Percentiles rank a stretch among this genome's conserved stretches.
These are phyloP conservation scores for Andrena hattorfiana DNA, from an alignment of 2,888 invertebrate species.

Conservation along the genomic window DNA sequence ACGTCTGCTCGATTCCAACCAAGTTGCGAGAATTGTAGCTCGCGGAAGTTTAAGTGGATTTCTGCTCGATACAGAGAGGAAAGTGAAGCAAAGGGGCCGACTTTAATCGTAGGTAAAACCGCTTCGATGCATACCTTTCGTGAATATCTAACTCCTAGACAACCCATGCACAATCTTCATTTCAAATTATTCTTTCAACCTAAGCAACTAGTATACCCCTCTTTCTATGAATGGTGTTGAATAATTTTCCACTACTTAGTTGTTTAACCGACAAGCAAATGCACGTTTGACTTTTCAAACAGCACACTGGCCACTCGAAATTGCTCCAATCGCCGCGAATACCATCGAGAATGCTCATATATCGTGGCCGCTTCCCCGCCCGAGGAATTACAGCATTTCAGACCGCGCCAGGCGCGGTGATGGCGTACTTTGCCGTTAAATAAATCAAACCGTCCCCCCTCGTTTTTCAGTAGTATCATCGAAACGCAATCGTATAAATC, in stretches of 20 bases:
- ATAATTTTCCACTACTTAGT: too few relatives aligned
- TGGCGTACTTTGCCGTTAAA: constrained; percentile 26
- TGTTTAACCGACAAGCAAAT: too few relatives aligned
- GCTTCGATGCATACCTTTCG: too few relatives aligned
- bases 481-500: constrained; percentile 22
- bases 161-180: too few relatives aligned
- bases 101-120: too few relatives aligned
- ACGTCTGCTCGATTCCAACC: too few relatives aligned
- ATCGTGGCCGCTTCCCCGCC: neutral
- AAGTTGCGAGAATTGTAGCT: neutral
- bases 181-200: too few relatives aligned
- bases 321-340: neutral
- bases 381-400: constrained; percentile 3
- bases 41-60: neutral
- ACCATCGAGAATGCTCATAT: neutral
- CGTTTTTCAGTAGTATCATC: constrained; percentile 12
- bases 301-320: too few relatives aligned
- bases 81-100: neutral
- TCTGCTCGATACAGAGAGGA: neutral
- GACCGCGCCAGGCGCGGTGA: neutral
- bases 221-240: too few relatives aligned
- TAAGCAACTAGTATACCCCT: too few relatives aligned
- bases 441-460: constrained; percentile 25
- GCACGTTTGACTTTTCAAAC: too few relatives aligned
- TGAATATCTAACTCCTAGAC: too few relatives aligned